Evolutionary conservation across 2,113 vertebrate species (phyloP), one percentile per base, ranked within the genome.

Genomic region (Tapirus terrestris): DNA sequence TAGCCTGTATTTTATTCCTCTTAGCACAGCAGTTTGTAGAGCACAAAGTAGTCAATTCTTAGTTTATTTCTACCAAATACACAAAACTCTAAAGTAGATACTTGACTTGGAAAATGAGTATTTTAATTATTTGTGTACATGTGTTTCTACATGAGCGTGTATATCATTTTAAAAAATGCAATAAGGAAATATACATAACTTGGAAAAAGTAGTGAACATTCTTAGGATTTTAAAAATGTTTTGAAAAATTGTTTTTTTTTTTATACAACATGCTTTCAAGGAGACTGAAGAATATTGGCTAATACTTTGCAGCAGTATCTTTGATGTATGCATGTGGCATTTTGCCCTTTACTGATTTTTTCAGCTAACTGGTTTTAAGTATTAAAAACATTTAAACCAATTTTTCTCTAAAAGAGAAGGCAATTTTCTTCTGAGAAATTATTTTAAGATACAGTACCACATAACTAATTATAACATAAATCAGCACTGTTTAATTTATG

Each of bases 401-500:
- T 58, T 84, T 31, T 96, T 93, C 96, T 60, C 79, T 86, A 96
- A 98, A 76, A 93, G 45, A 95, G 61, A 97, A 83, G 73, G 68
- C 68, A 91, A 97, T 61, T 43, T 86, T 86, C 63, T 98, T 96
- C 56, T 43, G 63, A 96, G n/a, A 96, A 98, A 98, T 84, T 73
- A 43, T 83, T 98, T 98, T 88, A 95, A 97, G 96, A 97, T 36
- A n/a, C 2, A 82, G 14, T 0, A 88, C 3, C 39, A 80, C 79
- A 61, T 90, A 93, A 93, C 77, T 92, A 85, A 97, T 97, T 91
- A 36, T 58, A 95, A 76, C 61, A 94, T 93, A 98, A 97, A 97
- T 97, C 56, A 96, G 58, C 45, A n/a, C 18, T 76, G 17, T 70
- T 94, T 92, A 94, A 96, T 97, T 95, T 82, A 92, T 94, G 8